Evolutionary conservation across 2,797 vertebrate species (phyloP), one percentile per base, ranked within the genome.

Genomic region (Notolepis coatsorum): DNA sequence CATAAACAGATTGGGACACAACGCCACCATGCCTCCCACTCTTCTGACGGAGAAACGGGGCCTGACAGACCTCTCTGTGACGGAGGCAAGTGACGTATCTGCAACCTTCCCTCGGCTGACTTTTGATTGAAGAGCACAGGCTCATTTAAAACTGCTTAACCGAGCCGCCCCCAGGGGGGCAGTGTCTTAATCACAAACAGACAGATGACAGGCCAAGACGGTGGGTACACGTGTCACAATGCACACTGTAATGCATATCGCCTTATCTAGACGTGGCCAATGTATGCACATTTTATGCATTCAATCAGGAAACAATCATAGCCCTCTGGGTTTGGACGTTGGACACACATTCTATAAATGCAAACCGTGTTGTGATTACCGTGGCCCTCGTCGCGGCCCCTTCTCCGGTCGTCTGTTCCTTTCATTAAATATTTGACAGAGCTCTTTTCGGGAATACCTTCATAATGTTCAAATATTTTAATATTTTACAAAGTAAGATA

Each of bases 231-330:
- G 15, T n/a, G 18, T 30, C 37, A 42, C 5, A 12, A 27, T 17
- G 23, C 18, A 15, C n/a, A 30, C 33, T 18, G 38, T 24, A 24
- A n/a, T 28, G 7, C 13, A 12, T 10, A 28, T 39, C 23, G 23
- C 7, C 47, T 21, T 31, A 41, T 23, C 23, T 18, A 41, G 20
- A 51, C 28, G 20, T 15, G 8, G 31, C 7, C 12, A 13, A 37
- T 52, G 50, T 37, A 52, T 52, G 33, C 50, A 38, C 31, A 38
- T 52, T 37, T 35, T n/a, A 52, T 24, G 21, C 33, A 52, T 52
- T 52, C 20, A 52, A 52, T 52, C 33, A 52, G 50, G 31, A 52
- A 31, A 52, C 50, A 52, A 37, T 52, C 50, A 52, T 21, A 3
- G 31, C 2, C 7, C n/a, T 33, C 6, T 33, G 15, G 49, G 49